phyloP scores from a whole-genome alignment of 2,113 vertebrate species.

The Neolamprologus tretocephalus region DNA sequence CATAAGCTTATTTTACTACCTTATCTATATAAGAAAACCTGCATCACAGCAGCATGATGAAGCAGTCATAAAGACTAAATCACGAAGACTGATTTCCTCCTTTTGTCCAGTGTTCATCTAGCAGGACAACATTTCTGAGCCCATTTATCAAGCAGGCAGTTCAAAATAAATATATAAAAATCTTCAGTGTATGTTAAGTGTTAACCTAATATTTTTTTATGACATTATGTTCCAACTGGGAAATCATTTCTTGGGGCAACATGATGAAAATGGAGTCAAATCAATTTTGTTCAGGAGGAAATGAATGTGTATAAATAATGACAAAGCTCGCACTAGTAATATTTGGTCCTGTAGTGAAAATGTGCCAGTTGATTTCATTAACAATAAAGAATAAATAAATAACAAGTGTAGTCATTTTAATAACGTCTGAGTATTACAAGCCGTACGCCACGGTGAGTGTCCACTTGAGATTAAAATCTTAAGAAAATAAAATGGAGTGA shows the following conservation, averaged over 20 bases:
- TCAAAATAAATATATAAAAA: constrained; percentile 9
- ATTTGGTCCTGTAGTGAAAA: neutral
- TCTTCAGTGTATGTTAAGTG: constrained; percentile 4
- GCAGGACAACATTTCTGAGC: neutral
- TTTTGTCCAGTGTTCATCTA: neutral
- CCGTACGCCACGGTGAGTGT: neutral
- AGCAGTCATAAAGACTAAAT: neutral
- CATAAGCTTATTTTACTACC: neutral
- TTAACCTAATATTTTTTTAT: constrained; percentile 38
- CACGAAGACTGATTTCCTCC: neutral
- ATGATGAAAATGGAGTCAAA: constrained; percentile 30
- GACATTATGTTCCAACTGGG: constrained; percentile 37
- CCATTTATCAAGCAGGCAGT: neutral
- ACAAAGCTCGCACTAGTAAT: neutral
- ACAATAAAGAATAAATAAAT: constrained; percentile 10
- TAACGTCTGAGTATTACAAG: neutral
- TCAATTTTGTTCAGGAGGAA: constrained; percentile 20
- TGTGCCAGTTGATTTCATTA: neutral
- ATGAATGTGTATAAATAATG: constrained; percentile 26
- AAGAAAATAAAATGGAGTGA: neutral
- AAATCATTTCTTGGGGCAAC: constrained; percentile 33
- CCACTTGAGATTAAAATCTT: constrained; percentile 9
- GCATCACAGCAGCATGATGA: neutral
- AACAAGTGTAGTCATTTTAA: neutral
- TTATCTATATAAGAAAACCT: neutral